Percentiles rank a stretch among this genome's conserved stretches.
Evolutionary conservation across 2,888 invertebrate genomes (phyloP).

Genomic region (Drosophila mercatorum): DNA sequence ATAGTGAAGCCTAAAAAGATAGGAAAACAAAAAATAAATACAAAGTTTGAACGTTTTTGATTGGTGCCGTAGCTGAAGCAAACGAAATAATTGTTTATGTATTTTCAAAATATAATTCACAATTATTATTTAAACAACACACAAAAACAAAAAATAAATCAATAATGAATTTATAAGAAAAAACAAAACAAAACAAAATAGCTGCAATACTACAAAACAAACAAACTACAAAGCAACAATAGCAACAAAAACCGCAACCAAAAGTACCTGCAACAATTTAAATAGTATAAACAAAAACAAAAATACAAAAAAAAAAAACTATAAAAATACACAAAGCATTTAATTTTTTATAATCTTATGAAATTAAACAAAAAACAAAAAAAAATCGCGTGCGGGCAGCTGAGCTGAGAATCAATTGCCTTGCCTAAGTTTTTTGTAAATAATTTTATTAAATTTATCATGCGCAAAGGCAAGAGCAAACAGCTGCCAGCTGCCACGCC

Average conservation of each 20-base stretch:
- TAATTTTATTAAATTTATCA: constrained; percentile 80
- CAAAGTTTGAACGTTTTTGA: constrained; percentile 84
- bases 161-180: constrained; percentile 47
- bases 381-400: constrained; percentile 25
- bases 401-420: not conserved
- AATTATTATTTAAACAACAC: constrained; percentile 14
- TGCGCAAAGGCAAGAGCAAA: constrained; percentile 42
- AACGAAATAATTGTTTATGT: constrained; percentile 38
- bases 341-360: constrained; percentile 36
- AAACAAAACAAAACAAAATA: constrained; percentile 47
- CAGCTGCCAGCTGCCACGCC: constrained; percentile 32
- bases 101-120: constrained; percentile 20
- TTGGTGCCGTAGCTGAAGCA: constrained; percentile 70
- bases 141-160: constrained; percentile 14
- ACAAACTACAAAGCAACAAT: constrained; percentile 76
- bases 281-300: constrained; percentile 68
- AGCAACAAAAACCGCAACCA: constrained; percentile 83
- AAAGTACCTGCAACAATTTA: constrained; percentile 84
- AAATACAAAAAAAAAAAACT: constrained; percentile 48
- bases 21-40: constrained; percentile 38
- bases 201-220: constrained; percentile 43
- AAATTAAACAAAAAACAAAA: constrained; percentile 11
- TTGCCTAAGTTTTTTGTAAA: constrained; percentile 69
- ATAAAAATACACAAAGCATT: constrained; percentile 42
- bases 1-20: constrained; percentile 42